Evolutionary conservation across 2,113 vertebrate genomes (phyloP).

Genomic region (Stictonetta naevosa): DNA sequence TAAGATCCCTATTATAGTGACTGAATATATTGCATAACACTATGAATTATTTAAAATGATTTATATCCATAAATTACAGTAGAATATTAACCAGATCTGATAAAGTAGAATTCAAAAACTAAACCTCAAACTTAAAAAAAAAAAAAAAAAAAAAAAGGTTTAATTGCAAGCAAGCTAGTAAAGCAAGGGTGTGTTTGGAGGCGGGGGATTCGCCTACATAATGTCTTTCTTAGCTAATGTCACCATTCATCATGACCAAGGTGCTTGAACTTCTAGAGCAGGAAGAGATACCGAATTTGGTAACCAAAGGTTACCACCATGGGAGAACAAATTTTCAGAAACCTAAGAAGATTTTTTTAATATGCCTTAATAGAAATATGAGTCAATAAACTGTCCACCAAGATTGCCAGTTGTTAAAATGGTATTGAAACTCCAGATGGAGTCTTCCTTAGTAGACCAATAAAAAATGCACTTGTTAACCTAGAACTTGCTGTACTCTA

Average conservation of each 20-base stretch:
- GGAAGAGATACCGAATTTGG: background rate
- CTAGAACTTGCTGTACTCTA: background rate
- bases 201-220: background rate
- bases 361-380: background rate
- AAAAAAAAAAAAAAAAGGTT: background rate
- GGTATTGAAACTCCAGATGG: background rate
- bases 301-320: background rate
- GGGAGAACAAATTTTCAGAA: background rate
- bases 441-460: background rate
- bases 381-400: background rate
- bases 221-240: background rate
- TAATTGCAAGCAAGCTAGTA: background rate
- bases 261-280: background rate
- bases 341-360: background rate
- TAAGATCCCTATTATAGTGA: background rate
- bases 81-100: background rate
- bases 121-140: background rate
- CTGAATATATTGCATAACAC: background rate
- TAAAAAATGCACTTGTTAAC: background rate
- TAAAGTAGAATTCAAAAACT: background rate
- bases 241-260: background rate
- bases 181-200: background rate
- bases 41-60: conserved; percentile 6
- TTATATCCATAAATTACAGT: background rate
- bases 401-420: background rate